Conservation (phyloP, 2,113 vertebrate genomes). For the Cheilinus undulatus region DNA sequence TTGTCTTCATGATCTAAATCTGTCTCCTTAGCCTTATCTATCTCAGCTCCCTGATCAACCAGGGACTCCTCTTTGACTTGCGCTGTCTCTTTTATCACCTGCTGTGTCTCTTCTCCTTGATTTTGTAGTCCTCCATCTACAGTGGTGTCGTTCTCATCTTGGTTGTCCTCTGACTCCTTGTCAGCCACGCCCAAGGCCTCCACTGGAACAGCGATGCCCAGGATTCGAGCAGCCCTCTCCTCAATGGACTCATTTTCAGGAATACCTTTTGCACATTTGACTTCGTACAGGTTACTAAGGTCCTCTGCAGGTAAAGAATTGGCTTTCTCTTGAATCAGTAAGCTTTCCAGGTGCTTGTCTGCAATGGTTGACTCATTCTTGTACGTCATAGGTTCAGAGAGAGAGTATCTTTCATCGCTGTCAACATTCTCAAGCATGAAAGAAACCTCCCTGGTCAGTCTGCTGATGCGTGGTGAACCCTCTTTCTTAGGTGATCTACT, state of each 20-base stretch:
- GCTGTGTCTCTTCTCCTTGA: slow-evolving; percentile 55
- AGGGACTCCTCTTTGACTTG: slow-evolving; percentile 59
- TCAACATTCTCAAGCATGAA: slow-evolving; percentile 39
- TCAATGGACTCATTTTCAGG: slow-evolving; percentile 92
- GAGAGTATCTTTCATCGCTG: slow-evolving; percentile 36
- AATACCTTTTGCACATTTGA: slow-evolving; percentile 84
- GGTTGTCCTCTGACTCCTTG: slow-evolving; percentile 35
- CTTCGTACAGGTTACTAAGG: slow-evolving; percentile 80
- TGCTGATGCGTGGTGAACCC: slow-evolving; percentile 41
- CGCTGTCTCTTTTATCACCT: slow-evolving; percentile 65
- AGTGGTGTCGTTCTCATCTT: not conserved
- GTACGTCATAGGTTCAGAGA: slow-evolving; percentile 66
- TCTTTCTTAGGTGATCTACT: slow-evolving; percentile 53
- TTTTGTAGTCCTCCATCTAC: slow-evolving; percentile 6
- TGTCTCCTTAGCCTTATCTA: slow-evolving; percentile 29
- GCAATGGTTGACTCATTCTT: slow-evolving; percentile 78
- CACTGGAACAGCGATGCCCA: slow-evolving; percentile 92
- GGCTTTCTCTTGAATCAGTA: slow-evolving; percentile 81
- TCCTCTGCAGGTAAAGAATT: slow-evolving; percentile 72
- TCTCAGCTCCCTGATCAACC: slow-evolving; percentile 36
- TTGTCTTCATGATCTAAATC: slow-evolving; percentile 6
- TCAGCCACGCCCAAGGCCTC: slow-evolving; percentile 82
- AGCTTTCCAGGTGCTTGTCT: slow-evolving; percentile 81
- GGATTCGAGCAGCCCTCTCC: slow-evolving; percentile 92
- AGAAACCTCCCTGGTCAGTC: slow-evolving; percentile 42